Conservation (phyloP, 2,113 vertebrate species). For the Laterallus jamaicensis region DNA sequence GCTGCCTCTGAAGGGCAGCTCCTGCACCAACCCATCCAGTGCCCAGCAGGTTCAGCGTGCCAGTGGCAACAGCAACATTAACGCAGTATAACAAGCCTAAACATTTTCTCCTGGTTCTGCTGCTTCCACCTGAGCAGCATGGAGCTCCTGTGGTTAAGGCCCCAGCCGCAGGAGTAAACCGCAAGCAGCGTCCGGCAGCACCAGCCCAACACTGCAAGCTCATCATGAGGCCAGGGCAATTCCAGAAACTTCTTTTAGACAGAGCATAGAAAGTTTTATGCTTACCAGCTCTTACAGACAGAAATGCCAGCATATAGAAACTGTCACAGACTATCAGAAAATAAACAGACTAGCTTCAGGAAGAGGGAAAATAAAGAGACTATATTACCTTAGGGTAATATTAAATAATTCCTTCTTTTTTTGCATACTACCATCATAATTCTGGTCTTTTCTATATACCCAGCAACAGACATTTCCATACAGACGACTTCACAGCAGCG, state of each 20-base stretch:
- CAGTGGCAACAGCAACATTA: background rate
- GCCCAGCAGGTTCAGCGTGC: too few species aligned
- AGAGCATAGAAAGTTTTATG: background rate
- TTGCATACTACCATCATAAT: background rate
- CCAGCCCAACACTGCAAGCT: background rate
- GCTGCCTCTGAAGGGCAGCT: background rate
- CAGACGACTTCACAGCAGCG: background rate
- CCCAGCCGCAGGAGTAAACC: background rate
- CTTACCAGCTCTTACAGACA: background rate
- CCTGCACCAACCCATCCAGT: background rate
- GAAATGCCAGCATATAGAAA: background rate
- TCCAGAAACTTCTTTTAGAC: background rate
- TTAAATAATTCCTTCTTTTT: background rate
- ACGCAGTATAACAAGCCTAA: background rate
- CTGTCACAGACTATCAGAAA: background rate
- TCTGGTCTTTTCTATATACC: background rate
- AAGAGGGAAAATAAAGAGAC: background rate
- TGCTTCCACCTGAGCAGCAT: background rate
- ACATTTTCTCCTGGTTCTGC: accelerated
- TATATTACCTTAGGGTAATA: background rate
- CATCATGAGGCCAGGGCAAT: accelerated
- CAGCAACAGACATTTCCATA: background rate
- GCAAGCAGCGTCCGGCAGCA: background rate
- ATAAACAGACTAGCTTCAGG: background rate
- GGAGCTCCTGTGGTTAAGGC: background rate